These are phyloP conservation scores for Acromyrmex charruanus DNA, from an alignment of 1,140 invertebrate genomes.

Conservation along the genomic window DNA sequence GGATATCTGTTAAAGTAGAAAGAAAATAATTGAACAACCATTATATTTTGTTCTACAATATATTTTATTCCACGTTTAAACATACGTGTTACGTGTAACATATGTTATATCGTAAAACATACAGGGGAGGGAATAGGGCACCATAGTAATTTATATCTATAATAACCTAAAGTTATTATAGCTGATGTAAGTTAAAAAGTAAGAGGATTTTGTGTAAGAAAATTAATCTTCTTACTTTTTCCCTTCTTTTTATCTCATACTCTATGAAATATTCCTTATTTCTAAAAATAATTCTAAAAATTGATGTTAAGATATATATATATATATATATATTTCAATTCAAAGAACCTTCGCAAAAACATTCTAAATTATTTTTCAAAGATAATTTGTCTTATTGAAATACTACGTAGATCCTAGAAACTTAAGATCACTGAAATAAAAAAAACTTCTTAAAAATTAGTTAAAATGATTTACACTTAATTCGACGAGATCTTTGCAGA, in stretches of 20 bases:
- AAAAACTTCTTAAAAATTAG: slow-evolving; percentile 44
- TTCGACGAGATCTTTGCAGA: slow-evolving; percentile 22
- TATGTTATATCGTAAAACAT: slow-evolving; percentile 65
- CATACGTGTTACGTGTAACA: slow-evolving; percentile 62
- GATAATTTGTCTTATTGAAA: neutral
- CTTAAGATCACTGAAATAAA: slow-evolving; percentile 28
- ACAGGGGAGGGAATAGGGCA: slow-evolving; percentile 61
- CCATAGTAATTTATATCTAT: slow-evolving; percentile 30
- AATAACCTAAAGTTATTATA: slow-evolving; percentile 24
- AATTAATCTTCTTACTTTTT: slow-evolving; percentile 9
- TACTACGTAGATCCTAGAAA: slow-evolving; percentile 15
- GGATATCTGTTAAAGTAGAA: neutral
- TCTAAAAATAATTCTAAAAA: slow-evolving; percentile 24
- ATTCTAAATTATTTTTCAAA: slow-evolving; percentile 9
- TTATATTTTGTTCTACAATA: slow-evolving; percentile 51
- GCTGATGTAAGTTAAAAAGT: slow-evolving; percentile 15
- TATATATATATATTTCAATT: neutral
- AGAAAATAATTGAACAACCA: neutral
- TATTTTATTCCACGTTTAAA: slow-evolving; percentile 74
- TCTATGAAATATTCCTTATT: slow-evolving; percentile 25
- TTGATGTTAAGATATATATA: neutral
- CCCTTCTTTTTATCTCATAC: neutral
- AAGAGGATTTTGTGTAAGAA: slow-evolving; percentile 1
- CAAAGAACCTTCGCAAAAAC: neutral
- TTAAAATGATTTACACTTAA: slow-evolving; percentile 18